These are phyloP conservation scores for Phataginus tetradactyla DNA, from an alignment of 2,797 vertebrate species.

Conservation along the genomic window DNA sequence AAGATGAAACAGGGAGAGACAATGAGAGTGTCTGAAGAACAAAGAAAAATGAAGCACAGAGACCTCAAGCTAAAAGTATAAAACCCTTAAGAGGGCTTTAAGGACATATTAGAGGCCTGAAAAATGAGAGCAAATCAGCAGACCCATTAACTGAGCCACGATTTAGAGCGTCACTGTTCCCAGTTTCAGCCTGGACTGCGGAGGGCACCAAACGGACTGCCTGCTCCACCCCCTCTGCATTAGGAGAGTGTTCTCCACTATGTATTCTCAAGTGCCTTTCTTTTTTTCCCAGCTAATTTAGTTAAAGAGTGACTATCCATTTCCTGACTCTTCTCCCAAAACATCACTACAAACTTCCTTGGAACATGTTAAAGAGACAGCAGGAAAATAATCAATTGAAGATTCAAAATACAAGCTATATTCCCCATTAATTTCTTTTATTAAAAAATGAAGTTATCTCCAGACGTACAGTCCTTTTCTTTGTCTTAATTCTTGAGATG, in stretches of 20 bases:
- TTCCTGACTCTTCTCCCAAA: neutral
- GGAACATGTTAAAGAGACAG: neutral
- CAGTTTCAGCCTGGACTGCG: neutral
- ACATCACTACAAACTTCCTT: neutral
- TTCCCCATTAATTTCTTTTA: neutral
- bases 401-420: neutral
- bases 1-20: slow-evolving; percentile 41
- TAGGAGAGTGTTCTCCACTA: neutral
- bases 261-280: neutral
- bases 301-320: neutral
- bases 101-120: slow-evolving; percentile 25
- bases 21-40: slow-evolving; percentile 57
- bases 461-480: neutral
- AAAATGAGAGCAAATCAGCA: slow-evolving; percentile 54
- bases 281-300: neutral
- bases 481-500: neutral
- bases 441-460: neutral
- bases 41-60: slow-evolving; percentile 66
- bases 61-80: slow-evolving; percentile 41
- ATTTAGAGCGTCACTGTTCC: slow-evolving; percentile 55
- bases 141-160: slow-evolving; percentile 34
- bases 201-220: neutral
- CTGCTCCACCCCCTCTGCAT: neutral
- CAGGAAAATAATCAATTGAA: neutral
- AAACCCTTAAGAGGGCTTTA: slow-evolving; percentile 48